Evolutionary conservation across 2,113 vertebrate genomes (phyloP), one percentile per base, ranked within the genome.

Genomic region (Paradoxurus hermaphroditus): DNA sequence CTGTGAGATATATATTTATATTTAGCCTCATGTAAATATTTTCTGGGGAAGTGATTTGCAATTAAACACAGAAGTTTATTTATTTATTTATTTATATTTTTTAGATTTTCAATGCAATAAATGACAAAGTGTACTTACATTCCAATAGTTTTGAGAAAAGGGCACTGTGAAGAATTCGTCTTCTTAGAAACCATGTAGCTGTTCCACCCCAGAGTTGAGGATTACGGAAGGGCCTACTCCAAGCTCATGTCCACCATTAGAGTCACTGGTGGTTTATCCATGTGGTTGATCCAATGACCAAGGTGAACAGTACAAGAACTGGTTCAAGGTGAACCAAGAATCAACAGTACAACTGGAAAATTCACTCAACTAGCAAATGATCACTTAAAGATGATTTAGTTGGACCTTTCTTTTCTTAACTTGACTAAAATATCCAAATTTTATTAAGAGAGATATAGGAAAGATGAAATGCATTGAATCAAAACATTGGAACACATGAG

Each of bases 191-290:
- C 41, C 31, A 25, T 8, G 15, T 25, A 44, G 21, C 63, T 39
- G 15, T 29, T 14, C 4, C 27, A 8, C 21, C 15, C 25, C 5
- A 77, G 11, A 79, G 31, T 4, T 14, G 4, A 34, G 14, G 59
- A 29, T 39, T 9, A 67, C 68, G 59, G 11, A 44, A 4, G 3
- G 14, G 23, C 16, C 18, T 25, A 8, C 0, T 62, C 23, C 19
- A 0, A 23, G 3, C 1, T 5, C 2, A 39, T 27, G 8, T 41
- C 27, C 19, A 14, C 34, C 23, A 15, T 21, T n/a, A 18, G 13
- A 39, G 5, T 49, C 59, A 79, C 2, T 36, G 11, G 3, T 70
- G n/a, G 63, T 41, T n/a, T 36, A 70, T 0, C 25, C 9, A 29
- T n/a, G 11, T 29, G 4, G 18, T 65, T 51, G 34, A 65, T 53